Conservation (phyloP, 1,140 invertebrate genomes). For the Saxidomus purpurata region DNA sequence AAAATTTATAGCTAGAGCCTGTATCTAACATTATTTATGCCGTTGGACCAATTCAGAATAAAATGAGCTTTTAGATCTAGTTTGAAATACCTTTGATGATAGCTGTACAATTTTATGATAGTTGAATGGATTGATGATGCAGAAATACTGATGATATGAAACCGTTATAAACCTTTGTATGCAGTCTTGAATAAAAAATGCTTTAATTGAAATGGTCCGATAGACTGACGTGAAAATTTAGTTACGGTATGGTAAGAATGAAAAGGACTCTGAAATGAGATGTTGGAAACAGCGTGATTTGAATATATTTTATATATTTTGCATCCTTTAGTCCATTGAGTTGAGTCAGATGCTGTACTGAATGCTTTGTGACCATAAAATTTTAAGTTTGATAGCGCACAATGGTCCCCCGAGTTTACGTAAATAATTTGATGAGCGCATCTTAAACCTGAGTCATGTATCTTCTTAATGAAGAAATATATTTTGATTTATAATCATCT, state of each 20-base stretch:
- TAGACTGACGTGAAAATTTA: not conserved
- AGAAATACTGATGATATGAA: slow-evolving; percentile 1
- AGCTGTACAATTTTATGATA: no score
- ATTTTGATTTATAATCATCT: no score
- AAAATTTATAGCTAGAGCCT: no score
- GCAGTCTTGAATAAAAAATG: slow-evolving; percentile 1
- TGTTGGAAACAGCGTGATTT: slow-evolving; percentile 12
- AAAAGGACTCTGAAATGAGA: slow-evolving; percentile 18
- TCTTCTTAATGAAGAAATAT: no score
- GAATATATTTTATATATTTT: slow-evolving; percentile 15
- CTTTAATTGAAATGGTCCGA: not conserved
- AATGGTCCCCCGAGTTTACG: no score
- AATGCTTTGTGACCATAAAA: not conserved
- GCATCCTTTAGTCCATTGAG: not conserved
- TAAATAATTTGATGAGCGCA: no score
- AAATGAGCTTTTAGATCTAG: no score
- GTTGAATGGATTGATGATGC: slow-evolving; percentile 19
- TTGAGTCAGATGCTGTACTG: not conserved
- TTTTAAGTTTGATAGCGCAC: not conserved
- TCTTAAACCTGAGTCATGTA: no score
- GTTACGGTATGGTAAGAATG: not conserved
- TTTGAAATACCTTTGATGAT: no score
- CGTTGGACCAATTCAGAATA: no score
- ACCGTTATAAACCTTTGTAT: slow-evolving; percentile 9
- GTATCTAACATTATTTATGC: no score